phyloP scores from a whole-genome alignment of 2,113 vertebrate species.

The Gymnocephalus cernua region DNA sequence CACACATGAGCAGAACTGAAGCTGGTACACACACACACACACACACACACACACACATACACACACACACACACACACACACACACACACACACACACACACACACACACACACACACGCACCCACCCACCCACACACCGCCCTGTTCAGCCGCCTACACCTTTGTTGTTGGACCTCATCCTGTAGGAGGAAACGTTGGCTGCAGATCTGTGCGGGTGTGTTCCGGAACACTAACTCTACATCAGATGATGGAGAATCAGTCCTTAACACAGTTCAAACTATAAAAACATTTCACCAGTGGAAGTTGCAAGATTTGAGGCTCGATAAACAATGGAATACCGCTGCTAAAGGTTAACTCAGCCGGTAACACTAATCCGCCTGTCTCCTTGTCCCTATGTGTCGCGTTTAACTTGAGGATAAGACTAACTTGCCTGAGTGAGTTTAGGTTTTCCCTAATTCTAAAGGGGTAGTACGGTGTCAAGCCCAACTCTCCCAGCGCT shows the following conservation, averaged over 20 bases:
- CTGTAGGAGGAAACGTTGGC: slow-evolving; percentile 7
- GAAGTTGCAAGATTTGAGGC: no score
- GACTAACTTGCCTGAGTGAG: no score
- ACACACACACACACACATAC: slow-evolving; percentile 2
- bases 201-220: background rate
- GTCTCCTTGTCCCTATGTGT: no score
- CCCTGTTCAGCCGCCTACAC: slow-evolving; percentile 32
- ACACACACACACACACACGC: background rate
- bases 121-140: background rate
- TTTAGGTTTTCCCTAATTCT: no score
- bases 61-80: background rate
- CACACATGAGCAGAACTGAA: slow-evolving; percentile 7
- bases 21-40: slow-evolving; percentile 8
- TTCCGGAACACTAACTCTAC: background rate
- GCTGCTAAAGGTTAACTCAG: no score
- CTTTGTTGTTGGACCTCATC: slow-evolving; percentile 20
- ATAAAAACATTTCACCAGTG: background rate
- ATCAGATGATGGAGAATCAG: slow-evolving; percentile 4
- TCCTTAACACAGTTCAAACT: background rate
- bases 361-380: no score
- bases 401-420: no score
- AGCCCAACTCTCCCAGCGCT: no score
- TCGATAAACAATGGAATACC: no score
- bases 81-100: slow-evolving; percentile 5
- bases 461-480: no score